Evolutionary conservation across 2,797 vertebrate genomes (phyloP), one percentile per base, ranked within the genome.

Genomic region (Bradypodion pumilum): DNA sequence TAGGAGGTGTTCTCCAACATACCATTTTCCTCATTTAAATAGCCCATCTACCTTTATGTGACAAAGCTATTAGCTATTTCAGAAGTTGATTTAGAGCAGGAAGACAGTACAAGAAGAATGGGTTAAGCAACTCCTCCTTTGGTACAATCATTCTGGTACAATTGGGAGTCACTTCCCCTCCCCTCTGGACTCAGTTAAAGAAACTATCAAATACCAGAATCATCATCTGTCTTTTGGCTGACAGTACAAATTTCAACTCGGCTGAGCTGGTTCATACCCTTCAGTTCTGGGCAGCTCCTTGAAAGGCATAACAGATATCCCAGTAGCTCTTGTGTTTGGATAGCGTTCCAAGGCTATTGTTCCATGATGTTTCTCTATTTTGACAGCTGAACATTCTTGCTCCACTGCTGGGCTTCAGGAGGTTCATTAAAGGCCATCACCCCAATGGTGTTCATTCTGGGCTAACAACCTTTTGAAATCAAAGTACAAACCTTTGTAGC

Each of bases 361-460:
- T 89, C 78, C 3, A 15, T 46, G 66, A 84, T 78, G 79, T 84
- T 84, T 49, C 82, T 69, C 63, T 79, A 37, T 66, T 70, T 75
- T 83, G 56, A 63, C 87, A 89, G 84, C 65, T 81, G 78, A 72
- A 74, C 66, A 66, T 72, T 84, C 59, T n/a, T 92, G 65, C 78
- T 90, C 79, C 7, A 72, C 9, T 9, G 80, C 89, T 89, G 46
- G 1, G 25, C 72, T 65, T 29, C 77, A 79, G 52, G 59, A 46
- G 19, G 27, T 59, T 86, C 13, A 32, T 62, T 35, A 78, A 69
- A 42, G 16, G 7, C 81, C 72, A 60, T 60, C 12, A 65, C 40
- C 65, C 40, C 40, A n/a, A 75, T 35, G 4, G 27, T 60, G 5
- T 4, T 84, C 15, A 42, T 79, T 42, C 75, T 79, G 42, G 46